These are phyloP conservation scores for Hemaris fuciformis DNA, from an alignment of 2,888 invertebrate genomes.

Conservation along the genomic window DNA sequence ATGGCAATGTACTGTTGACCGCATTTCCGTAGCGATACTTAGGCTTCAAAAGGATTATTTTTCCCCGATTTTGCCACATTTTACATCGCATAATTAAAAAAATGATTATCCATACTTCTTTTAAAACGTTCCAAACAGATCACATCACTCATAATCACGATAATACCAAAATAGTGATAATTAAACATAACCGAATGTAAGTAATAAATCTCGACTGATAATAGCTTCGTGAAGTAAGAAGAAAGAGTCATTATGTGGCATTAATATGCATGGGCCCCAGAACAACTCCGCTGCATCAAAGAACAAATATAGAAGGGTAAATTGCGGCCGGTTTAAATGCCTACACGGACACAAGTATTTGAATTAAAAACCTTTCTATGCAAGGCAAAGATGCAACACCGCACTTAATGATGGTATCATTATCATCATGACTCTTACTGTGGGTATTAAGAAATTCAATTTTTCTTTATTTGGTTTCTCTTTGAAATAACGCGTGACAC, in stretches of 20 bases:
- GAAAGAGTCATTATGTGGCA: constrained; percentile 49
- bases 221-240: constrained; percentile 36
- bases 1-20: no score
- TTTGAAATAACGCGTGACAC: no score
- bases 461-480: no score
- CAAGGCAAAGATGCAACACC: no score
- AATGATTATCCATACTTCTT: no score
- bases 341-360: neutral
- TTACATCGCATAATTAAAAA: no score
- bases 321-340: neutral
- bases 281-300: constrained; percentile 23
- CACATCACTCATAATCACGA: neutral
- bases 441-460: no score
- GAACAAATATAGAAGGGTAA: neutral
- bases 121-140: neutral
- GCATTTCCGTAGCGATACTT: no score
- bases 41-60: no score
- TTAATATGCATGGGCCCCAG: constrained; percentile 42
- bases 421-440: no score
- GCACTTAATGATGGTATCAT: no score
- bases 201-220: constrained; percentile 37
- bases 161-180: neutral
- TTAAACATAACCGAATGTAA: constrained; percentile 18
- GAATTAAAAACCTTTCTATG: neutral
- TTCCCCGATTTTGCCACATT: no score